Conservation (phyloP, 2,888 invertebrate genomes). For the Epirrita christyi region DNA sequence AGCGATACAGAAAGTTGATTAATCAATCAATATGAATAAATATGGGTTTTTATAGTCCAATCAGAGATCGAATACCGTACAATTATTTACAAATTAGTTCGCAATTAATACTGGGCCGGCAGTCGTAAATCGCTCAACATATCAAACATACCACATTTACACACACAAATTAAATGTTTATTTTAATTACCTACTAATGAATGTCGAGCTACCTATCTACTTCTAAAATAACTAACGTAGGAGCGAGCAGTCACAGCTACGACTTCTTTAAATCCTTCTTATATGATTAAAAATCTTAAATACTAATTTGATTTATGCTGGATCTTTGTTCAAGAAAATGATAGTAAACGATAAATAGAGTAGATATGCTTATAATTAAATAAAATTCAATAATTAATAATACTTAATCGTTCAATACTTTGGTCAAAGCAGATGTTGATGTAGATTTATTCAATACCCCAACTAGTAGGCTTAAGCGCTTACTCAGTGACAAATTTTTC, state of each 20-base stretch:
- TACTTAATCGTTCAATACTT: too few relatives aligned
- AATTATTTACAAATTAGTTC: slow-evolving; percentile 28
- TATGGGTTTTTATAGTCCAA: slow-evolving; percentile 24
- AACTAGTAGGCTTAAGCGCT: too few relatives aligned
- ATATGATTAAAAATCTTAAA: too few relatives aligned
- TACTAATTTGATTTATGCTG: too few relatives aligned
- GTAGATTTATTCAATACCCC: too few relatives aligned
- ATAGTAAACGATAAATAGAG: slow-evolving; percentile 22
- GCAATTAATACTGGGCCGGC: slow-evolving; percentile 23
- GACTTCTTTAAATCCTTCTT: too few relatives aligned
- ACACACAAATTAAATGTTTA: slow-evolving; percentile 31
- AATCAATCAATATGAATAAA: slow-evolving; percentile 9
- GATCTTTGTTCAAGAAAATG: too few relatives aligned
- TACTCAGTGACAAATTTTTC: too few relatives aligned
- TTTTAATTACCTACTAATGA: slow-evolving; percentile 25
- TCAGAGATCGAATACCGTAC: slow-evolving; percentile 16
- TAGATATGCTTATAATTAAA: too few relatives aligned
- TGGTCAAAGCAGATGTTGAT: too few relatives aligned
- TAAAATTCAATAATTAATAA: too few relatives aligned
- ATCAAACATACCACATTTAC: slow-evolving; percentile 26
- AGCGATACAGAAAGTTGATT: background rate
- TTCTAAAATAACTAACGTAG: background rate
- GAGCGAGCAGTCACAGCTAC: too few relatives aligned
- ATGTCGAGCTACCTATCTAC: slow-evolving; percentile 5
- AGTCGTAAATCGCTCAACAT: slow-evolving; percentile 27